These are phyloP conservation scores for Zaprionus tsacasi DNA, from an alignment of 1,140 invertebrate species.

Conservation along the genomic window DNA sequence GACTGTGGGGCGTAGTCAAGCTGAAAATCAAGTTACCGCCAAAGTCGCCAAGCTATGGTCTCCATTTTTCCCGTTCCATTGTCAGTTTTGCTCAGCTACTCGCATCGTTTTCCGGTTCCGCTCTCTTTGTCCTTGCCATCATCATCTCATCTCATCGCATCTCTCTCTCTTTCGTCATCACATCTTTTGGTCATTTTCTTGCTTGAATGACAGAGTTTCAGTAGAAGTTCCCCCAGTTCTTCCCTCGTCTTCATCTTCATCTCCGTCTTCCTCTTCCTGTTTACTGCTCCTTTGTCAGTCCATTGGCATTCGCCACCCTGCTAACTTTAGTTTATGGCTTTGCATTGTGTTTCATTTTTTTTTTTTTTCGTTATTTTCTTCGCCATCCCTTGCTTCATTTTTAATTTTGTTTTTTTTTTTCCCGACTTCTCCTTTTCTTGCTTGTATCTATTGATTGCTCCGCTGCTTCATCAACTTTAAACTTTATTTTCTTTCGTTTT, in stretches of 20 bases:
- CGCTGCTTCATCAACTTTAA: constrained; percentile 58
- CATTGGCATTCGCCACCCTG: constrained; percentile 32
- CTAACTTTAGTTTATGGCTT: constrained; percentile 67
- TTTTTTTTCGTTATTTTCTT: background rate
- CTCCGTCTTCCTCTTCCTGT: constrained; percentile 8
- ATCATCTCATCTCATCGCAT: constrained; percentile 10
- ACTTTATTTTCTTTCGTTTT: constrained; percentile 45
- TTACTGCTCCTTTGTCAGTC: constrained; percentile 43
- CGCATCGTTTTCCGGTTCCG: constrained; percentile 53
- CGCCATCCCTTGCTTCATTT: constrained; percentile 28
- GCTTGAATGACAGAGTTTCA: constrained; percentile 60
- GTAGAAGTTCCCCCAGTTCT: constrained; percentile 5
- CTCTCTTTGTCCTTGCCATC: constrained; percentile 40
- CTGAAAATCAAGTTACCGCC: constrained; percentile 75
- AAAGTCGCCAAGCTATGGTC: constrained; percentile 43
- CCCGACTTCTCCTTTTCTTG: constrained; percentile 26
- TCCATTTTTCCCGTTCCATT: constrained; percentile 9
- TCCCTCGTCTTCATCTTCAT: background rate
- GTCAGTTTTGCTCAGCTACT: constrained; percentile 49
- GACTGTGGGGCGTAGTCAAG: constrained; percentile 51
- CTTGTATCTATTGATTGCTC: constrained; percentile 46
- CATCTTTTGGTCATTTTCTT: constrained; percentile 51
- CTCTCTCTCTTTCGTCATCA: constrained; percentile 11
- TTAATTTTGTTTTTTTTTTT: constrained; percentile 44
- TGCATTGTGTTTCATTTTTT: constrained; percentile 50